Conservation (phyloP, 1,140 invertebrate species). For the Atopsyche davidsoni region DNA sequence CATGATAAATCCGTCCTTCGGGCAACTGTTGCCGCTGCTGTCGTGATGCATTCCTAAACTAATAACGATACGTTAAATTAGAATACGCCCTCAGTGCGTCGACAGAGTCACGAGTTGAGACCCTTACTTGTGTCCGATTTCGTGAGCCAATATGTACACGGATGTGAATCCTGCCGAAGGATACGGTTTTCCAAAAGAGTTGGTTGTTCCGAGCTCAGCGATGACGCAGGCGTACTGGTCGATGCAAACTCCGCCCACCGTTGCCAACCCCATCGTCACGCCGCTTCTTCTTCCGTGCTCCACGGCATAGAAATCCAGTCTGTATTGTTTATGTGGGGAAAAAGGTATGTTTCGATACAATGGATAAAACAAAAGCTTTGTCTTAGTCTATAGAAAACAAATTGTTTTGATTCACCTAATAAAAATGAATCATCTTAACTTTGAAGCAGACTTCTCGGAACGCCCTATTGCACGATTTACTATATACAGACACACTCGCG, state of each 20-base stretch:
- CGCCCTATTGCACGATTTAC: no score
- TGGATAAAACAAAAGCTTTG: no score
- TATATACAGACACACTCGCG: no score
- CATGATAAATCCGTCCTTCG: constrained; percentile 74
- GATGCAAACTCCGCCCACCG: constrained; percentile 68
- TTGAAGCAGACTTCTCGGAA: no score
- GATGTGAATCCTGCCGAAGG: constrained; percentile 71
- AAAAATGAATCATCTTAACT: no score
- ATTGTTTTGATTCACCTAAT: no score
- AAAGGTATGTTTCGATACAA: no score
- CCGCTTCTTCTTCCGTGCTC: constrained; percentile 61
- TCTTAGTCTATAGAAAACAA: no score
- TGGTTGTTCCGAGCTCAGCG: constrained; percentile 66
- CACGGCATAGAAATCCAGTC: constrained; percentile 65
- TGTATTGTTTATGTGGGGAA: no score
- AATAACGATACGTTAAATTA: no score
- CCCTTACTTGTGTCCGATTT: constrained; percentile 76
- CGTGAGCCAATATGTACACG: constrained; percentile 74
- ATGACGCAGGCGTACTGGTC: constrained; percentile 68
- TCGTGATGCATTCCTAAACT: constrained; percentile 79
- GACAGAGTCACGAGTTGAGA: no score
- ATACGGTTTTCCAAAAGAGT: constrained; percentile 61
- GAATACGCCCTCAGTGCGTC: no score
- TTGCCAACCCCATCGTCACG: constrained; percentile 71
- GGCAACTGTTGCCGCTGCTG: constrained; percentile 61